Conservation (phyloP, 2,797 vertebrate genomes). For the Gallinago stenura region DNA sequence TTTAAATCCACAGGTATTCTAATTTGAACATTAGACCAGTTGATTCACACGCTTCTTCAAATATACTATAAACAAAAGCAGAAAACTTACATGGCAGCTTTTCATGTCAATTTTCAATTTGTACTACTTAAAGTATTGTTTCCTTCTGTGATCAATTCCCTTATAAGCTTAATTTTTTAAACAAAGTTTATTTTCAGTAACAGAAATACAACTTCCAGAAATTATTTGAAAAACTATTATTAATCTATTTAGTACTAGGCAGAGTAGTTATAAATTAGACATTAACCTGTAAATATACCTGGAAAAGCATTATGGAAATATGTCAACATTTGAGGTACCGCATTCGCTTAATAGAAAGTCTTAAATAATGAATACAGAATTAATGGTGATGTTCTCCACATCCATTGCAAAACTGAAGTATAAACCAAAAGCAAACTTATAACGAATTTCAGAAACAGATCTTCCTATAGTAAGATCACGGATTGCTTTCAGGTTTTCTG, state of each 20-base stretch:
- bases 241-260: neutral
- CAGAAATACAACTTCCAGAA: neutral
- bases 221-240: neutral
- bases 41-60: neutral
- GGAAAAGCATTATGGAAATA: neutral
- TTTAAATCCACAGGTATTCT: neutral
- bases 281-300: neutral
- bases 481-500: neutral
- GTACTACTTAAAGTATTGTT: neutral
- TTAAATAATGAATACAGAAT: neutral
- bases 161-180: neutral
- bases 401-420: neutral
- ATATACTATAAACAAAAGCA: neutral
- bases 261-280: neutral
- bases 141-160: neutral
- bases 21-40: neutral
- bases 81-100: neutral
- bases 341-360: neutral
- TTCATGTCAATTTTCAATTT: neutral
- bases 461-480: neutral
- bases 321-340: neutral
- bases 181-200: neutral
- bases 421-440: neutral
- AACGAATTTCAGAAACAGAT: neutral
- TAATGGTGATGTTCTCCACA: neutral